phyloP scores from a whole-genome alignment of 2,888 invertebrate genomes.

The Philhelius pedissequus region DNA sequence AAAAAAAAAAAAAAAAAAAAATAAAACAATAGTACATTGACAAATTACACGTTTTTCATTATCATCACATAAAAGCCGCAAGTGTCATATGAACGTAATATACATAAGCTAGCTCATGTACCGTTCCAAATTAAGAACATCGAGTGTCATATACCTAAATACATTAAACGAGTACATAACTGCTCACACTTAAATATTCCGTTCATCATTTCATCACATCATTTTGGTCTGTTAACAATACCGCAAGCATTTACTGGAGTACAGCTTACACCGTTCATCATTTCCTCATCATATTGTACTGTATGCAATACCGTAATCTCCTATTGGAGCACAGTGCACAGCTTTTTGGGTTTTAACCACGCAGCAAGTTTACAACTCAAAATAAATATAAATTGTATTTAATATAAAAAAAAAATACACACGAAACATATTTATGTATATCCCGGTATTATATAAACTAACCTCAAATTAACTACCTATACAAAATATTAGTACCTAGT shows the following conservation, averaged over 20 bases:
- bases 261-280: neutral
- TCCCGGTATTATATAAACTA: neutral
- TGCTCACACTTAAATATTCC: neutral
- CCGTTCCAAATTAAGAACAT: neutral
- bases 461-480: too few species aligned
- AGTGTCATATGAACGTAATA: neutral
- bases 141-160: neutral
- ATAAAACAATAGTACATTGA: too few species aligned
- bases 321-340: neutral
- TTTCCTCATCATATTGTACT: neutral
- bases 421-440: too few species aligned
- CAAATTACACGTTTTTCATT: too few species aligned
- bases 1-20: too few species aligned
- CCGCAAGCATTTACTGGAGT: too few species aligned
- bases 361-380: neutral
- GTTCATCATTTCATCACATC: neutral
- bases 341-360: neutral
- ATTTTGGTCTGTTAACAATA: too few species aligned
- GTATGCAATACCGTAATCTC: neutral
- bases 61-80: too few species aligned
- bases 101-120: neutral
- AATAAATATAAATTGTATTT: neutral
- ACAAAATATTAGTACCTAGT: too few species aligned
- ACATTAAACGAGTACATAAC: too few species aligned
- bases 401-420: neutral